Evolutionary conservation across 1,140 invertebrate genomes (phyloP), one percentile per base, ranked within the genome.

Genomic region (Phocides pigmalion): DNA sequence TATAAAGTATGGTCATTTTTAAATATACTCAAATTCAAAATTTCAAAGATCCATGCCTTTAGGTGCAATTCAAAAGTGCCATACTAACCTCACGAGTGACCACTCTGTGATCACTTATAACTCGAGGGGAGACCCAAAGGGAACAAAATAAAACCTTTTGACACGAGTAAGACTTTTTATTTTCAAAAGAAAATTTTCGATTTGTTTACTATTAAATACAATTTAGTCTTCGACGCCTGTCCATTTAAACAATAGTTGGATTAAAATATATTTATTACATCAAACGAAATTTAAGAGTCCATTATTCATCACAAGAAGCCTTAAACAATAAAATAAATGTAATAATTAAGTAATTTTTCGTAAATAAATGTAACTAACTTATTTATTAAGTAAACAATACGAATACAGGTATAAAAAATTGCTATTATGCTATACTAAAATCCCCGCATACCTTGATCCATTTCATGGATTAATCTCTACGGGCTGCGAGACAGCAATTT

Each of bases 341-440:
- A 62, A 32, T 67, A 66, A 71, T 74, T 71, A 74, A 74, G 68
- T 74, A 71, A 42, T 65, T 47, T 49, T 68, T 51, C 35, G 32
- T 58, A 64, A 72, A 71, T 69, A 61, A 12, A 46, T 51, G 56
- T 67, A 70, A 67, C 42, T 72, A 64, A 62, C 64, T 70, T 62
- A 62, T 62, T 58, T 62, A 59, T 67, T 62, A 72, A 76, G 72
- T 62, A 70, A 51, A 19, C 49, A 51, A 71, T 74, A 77, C 70
- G 76, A 77, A 84, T 84, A 84, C 73, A 76, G 54, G 79, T 76
- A 77, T 80, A 77, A 81, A 78, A 70, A 64, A 76, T 79, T 81
- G 74, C 72, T 70, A 64, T 53, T 41, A 63, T 66, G 22, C 25
- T 22, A 53, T 54, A 56, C 62, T 65, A 50, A 28, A 25, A 46